Conservation (phyloP, 2,888 invertebrate species). For the Eupithecia exiguata region DNA sequence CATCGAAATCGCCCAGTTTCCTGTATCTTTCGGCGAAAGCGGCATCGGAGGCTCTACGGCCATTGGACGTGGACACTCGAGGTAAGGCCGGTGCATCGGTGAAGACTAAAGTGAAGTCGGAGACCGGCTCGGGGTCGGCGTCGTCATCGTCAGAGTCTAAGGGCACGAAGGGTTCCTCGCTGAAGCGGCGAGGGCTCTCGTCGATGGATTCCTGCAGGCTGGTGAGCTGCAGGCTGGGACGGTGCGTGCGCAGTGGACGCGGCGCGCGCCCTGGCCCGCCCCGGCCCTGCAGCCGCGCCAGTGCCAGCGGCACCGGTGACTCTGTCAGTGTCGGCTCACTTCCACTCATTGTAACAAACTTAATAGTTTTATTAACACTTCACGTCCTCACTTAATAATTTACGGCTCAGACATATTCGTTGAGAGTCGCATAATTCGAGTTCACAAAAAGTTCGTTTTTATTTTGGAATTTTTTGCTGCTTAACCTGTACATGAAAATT, state of each 20-base stretch:
- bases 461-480: conserved; percentile 45
- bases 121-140: conserved; percentile 74
- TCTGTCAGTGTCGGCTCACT: conserved; percentile 76
- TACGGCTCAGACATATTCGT: conserved; percentile 70
- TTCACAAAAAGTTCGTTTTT: conserved; percentile 50
- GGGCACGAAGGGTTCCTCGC: conserved; percentile 65
- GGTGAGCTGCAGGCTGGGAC: conserved; percentile 76
- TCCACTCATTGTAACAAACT: conserved; percentile 67
- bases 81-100: conserved; percentile 58
- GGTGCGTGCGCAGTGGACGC: conserved; percentile 68
- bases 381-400: conserved; percentile 49
- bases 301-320: conserved; percentile 78
- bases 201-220: conserved; percentile 77
- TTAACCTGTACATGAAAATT: conserved; percentile 6
- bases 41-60: conserved; percentile 77
- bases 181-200: conserved; percentile 73
- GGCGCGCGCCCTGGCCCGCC: conserved; percentile 59
- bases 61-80: conserved; percentile 63
- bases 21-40: conserved; percentile 77
- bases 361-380: conserved; percentile 58
- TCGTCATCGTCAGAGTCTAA: conserved; percentile 77
- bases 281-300: conserved; percentile 71
- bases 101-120: conserved; percentile 56
- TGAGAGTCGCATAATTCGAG: conserved; percentile 46
- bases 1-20: conserved; percentile 75